phyloP scores from a whole-genome alignment of 2,113 vertebrate genomes.

The Neogobius melanostomus region DNA sequence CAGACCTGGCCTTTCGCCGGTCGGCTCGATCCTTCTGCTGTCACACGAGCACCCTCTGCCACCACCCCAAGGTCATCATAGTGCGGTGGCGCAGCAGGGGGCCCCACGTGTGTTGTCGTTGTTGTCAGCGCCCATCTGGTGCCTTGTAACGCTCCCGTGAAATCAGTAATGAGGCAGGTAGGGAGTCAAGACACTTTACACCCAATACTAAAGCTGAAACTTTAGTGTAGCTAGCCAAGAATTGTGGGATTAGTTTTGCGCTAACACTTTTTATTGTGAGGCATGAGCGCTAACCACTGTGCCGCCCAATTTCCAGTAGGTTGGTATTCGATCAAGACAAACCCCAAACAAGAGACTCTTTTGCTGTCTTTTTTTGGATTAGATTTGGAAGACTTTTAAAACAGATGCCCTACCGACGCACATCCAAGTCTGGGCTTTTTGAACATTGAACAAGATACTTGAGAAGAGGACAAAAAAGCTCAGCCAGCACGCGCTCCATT shows the following conservation, averaged over 20 bases:
- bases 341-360: no score
- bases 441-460: no score
- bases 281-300: background rate
- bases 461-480: background rate
- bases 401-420: no score
- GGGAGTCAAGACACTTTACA: slow-evolving; percentile 40
- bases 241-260: slow-evolving; percentile 8
- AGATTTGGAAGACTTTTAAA: no score
- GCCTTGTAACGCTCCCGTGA: slow-evolving; percentile 63
- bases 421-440: no score
- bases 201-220: slow-evolving; percentile 10
- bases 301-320: no score
- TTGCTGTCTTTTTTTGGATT: no score
- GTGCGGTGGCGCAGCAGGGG: slow-evolving; percentile 61
- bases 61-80: slow-evolving; percentile 70
- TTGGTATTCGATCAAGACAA: no score
- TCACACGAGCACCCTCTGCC: slow-evolving; percentile 42
- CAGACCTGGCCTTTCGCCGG: slow-evolving; percentile 22
- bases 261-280: background rate
- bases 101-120: slow-evolving; percentile 50
- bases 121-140: slow-evolving; percentile 78
- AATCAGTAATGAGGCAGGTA: slow-evolving; percentile 64
- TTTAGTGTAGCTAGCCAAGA: slow-evolving; percentile 34
- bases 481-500: background rate
- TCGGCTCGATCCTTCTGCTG: slow-evolving; percentile 33